Conservation (phyloP, 1,140 invertebrate species). For the Lepidostoma basale region DNA sequence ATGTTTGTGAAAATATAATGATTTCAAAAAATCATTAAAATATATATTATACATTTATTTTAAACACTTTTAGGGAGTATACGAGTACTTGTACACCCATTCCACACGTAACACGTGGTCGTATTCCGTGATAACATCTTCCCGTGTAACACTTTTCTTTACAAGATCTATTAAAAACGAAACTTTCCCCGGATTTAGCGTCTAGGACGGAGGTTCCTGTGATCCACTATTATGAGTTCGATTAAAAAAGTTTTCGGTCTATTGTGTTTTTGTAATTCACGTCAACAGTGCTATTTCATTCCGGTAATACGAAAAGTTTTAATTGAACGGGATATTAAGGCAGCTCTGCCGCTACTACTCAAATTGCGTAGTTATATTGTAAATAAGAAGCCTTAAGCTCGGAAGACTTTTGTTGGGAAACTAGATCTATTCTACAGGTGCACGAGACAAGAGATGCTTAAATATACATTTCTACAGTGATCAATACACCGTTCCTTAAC, state of each 20-base stretch:
- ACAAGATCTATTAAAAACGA: constrained; percentile 1
- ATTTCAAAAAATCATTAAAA: no score
- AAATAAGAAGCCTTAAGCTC: constrained; percentile 10
- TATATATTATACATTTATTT: no score
- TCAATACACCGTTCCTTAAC: no score
- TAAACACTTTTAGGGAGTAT: no score
- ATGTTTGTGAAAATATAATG: no score
- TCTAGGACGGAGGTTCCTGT: constrained; percentile 7
- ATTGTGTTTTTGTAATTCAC: constrained; percentile 41
- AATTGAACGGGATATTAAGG: constrained; percentile 38
- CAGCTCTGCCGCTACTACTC: constrained; percentile 3
- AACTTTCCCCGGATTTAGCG: neutral
- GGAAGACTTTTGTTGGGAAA: neutral
- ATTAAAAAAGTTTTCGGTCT: constrained; percentile 40
- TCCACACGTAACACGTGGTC: no score
- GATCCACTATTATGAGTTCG: constrained; percentile 35
- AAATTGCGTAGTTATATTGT: constrained; percentile 14
- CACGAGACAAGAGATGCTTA: no score
- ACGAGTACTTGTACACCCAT: no score
- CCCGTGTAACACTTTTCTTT: no score
- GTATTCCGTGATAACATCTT: no score
- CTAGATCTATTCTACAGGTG: constrained; percentile 6
- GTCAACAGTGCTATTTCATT: constrained; percentile 34
- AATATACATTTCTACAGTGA: no score
- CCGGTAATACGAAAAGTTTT: constrained; percentile 42